Evolutionary conservation across 2,797 vertebrate species (phyloP), one percentile per base, ranked within the genome.

Genomic region (Gadopsis bispinosus): DNA sequence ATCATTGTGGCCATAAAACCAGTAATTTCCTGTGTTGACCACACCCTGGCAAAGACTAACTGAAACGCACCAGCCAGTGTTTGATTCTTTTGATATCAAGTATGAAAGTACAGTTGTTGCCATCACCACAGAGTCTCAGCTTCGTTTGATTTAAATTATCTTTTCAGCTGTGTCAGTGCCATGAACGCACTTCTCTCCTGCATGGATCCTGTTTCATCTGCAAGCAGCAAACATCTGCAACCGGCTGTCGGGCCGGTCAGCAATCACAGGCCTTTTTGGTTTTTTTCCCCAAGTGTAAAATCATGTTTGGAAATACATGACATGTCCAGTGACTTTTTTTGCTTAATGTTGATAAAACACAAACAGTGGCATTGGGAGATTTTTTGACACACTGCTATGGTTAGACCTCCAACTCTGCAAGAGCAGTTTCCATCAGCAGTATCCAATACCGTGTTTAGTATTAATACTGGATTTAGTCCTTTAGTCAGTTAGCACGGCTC

Each of bases 171-270:
- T n/a, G 69, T 61, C 74, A 12, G 10, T 39, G 22, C 13, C 50
- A 70, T 50, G 59, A 56, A 51, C 59, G 26, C 65, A 43, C 54
- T 51, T 64, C 56, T 55, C 41, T 61, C 43, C 58, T 37, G 69
- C 85, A 78, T 89, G 69, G 86, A 78, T 89, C 75, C 33, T 0
- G 7, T 89, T 88, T 74, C 89, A 66, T 73, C 47, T 51, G 48
- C 54, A 11, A 64, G 73, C 67, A 79, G 79, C 77, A 50, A 78
- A 82, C 90, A 84, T 87, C 87, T 90, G 86, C 82, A 56, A 9
- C 50, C 26, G 59, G 54, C 55, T 59, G 79, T 59, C 12, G 45
- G 45, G 61, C 20, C 67, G 59, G 69, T 68, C 78, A 84, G 76
- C 73, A 80, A 37, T 67, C 43, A 29, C 11, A 5, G 26, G 22